Evolutionary conservation across 1,140 invertebrate genomes (phyloP).

Genomic region (Cydia splendana): DNA sequence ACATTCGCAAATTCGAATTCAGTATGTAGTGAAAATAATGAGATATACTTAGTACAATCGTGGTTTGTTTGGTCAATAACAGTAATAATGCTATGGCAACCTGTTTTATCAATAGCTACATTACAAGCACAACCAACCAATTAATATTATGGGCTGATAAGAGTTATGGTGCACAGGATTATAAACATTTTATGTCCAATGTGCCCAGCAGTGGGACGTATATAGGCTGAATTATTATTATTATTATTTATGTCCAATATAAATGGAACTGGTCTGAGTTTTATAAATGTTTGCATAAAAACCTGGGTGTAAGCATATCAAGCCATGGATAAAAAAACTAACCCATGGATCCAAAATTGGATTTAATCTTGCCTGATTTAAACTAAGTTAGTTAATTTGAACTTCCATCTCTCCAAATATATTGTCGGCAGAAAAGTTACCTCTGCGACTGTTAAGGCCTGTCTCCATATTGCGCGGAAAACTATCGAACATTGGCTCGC

Average conservation of each 20-base stretch:
- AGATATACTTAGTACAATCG: not conserved
- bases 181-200: slow-evolving; percentile 11
- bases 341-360: no score
- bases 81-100: slow-evolving; percentile 19
- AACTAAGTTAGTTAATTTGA: no score
- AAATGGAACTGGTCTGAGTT: not conserved
- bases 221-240: no score
- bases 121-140: not conserved
- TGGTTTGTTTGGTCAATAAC: slow-evolving; percentile 11
- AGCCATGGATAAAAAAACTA: no score
- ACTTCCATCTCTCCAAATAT: no score
- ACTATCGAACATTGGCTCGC: no score
- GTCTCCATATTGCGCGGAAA: no score
- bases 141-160: slow-evolving; percentile 13
- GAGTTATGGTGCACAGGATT: not conserved
- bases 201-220: no score
- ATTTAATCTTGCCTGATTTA: no score
- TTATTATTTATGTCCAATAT: not conserved
- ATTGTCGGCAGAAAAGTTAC: no score
- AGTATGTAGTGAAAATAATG: not conserved
- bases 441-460: no score
- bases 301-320: no score
- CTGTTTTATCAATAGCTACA: slow-evolving; percentile 20
- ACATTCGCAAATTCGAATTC: not conserved
- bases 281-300: not conserved